Evolutionary conservation across 2,113 vertebrate genomes (phyloP).

Genomic region (Paradoxurus hermaphroditus): DNA sequence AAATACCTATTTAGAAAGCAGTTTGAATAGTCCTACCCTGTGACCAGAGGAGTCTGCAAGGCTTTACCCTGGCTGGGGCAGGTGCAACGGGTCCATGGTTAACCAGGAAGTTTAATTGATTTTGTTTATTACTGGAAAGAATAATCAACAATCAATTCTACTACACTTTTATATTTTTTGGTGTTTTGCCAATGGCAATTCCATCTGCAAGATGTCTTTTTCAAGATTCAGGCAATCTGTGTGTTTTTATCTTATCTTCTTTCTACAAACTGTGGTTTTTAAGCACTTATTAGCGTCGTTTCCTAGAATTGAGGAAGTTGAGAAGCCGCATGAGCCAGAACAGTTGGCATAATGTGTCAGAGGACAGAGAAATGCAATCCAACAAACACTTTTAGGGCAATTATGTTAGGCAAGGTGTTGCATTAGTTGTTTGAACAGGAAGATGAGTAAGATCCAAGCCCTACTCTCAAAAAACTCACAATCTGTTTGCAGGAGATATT

Average conservation of each 20-base stretch:
- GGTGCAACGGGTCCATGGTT: not conserved
- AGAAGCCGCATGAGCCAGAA: not conserved
- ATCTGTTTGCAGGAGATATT: not conserved
- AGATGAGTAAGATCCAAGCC: not conserved
- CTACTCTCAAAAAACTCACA: not conserved
- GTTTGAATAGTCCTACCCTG: not conserved
- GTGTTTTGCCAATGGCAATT: conserved; percentile 47
- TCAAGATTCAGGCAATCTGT: conserved; percentile 45
- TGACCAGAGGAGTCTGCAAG: not conserved
- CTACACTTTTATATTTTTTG: conserved; percentile 49
- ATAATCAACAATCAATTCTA: conserved; percentile 39
- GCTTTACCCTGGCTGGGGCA: not conserved
- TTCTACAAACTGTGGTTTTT: conserved; percentile 51
- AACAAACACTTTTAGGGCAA: not conserved
- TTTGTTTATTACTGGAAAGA: conserved; percentile 42
- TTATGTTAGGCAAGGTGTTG: not conserved
- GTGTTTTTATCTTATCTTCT: conserved; percentile 47
- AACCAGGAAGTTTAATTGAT: conserved; percentile 35
- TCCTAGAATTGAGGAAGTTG: not conserved
- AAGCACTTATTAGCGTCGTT: not conserved
- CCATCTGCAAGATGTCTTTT: conserved; percentile 59
- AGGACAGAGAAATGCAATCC: not conserved
- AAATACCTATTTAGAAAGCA: not conserved
- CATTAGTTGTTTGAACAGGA: not conserved
- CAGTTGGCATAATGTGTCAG: not conserved